Percentiles rank a stretch among this genome's conserved stretches.
phyloP scores from a whole-genome alignment of 2,888 invertebrate species.

The Megaustenia siamemsis region DNA sequence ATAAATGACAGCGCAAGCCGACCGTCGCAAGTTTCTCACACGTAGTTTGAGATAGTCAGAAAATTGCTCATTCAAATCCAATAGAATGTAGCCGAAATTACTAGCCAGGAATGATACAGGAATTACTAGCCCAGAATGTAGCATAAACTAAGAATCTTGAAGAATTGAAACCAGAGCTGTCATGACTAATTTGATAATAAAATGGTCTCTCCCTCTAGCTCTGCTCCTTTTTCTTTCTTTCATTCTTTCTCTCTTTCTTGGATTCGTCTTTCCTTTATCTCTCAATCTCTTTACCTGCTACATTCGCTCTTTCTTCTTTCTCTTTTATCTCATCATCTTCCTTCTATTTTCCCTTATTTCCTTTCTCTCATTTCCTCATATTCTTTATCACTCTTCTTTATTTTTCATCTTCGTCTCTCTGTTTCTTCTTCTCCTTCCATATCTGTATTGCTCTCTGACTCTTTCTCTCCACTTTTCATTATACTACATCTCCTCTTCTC shows the following conservation, averaged over 20 bases:
- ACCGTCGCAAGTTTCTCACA: conserved; percentile 4
- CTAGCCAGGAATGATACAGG: too few species aligned
- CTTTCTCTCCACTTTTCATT: neutral
- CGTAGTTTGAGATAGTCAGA: neutral
- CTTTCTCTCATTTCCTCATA: too few species aligned
- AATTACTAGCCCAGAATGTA: too few species aligned
- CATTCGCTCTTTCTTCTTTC: too few species aligned
- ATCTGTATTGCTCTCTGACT: neutral
- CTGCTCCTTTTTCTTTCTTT: neutral
- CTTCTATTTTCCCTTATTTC: too few species aligned
- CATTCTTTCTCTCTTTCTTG: too few species aligned
- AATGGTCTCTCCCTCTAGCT: neutral
- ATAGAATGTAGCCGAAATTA: neutral
- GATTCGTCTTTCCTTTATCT: neutral
- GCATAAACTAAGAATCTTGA: too few species aligned
- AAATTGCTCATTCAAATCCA: neutral
- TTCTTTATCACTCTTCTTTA: too few species aligned
- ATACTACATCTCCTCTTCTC: neutral
- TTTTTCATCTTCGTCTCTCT: too few species aligned
- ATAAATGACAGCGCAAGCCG: neutral
- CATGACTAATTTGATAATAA: too few species aligned
- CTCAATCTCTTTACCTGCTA: neutral
- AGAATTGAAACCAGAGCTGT: neutral
- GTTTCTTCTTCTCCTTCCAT: too few species aligned
- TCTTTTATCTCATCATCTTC: too few species aligned